A percentile compares a stretch with the other conserved stretches of the same genome.
phyloP scores from a whole-genome alignment of 2,888 invertebrate species.

The Teleogryllus oceanicus region DNA sequence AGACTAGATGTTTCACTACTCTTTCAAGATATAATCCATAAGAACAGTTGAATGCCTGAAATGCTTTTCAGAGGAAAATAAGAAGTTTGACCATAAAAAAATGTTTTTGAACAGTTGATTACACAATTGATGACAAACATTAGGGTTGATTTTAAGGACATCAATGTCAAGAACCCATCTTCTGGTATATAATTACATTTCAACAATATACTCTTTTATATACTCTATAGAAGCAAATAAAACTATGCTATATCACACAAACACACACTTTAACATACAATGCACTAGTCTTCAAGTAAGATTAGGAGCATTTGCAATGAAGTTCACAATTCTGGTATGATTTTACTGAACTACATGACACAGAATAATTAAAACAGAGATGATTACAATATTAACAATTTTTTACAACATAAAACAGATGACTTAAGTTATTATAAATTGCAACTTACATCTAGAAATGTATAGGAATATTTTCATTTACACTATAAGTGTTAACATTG shows the following conservation, averaged over 20 bases:
- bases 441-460: too few relatives aligned
- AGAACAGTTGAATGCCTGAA: too few relatives aligned
- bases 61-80: too few relatives aligned
- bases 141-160: not conserved
- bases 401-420: not conserved
- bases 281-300: not conserved
- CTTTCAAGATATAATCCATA: too few relatives aligned
- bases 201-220: slow-evolving; percentile 18
- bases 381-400: not conserved
- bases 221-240: not conserved
- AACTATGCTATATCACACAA: slow-evolving; percentile 18
- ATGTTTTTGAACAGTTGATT: too few relatives aligned
- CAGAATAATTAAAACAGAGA: not conserved
- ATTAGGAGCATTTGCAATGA: slow-evolving; percentile 7
- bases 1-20: too few relatives aligned
- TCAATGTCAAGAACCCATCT: not conserved
- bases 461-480: not conserved
- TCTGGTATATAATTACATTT: not conserved
- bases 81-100: too few relatives aligned
- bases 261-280: slow-evolving; percentile 7
- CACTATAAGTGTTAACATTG: not conserved
- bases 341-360: not conserved
- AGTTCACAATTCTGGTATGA: not conserved
- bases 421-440: not conserved
- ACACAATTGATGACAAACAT: too few relatives aligned